A percentile compares a stretch with the other conserved stretches of the same genome.
These are phyloP conservation scores for Florisuga fusca DNA, from an alignment of 2,797 vertebrate species.

Conservation along the genomic window DNA sequence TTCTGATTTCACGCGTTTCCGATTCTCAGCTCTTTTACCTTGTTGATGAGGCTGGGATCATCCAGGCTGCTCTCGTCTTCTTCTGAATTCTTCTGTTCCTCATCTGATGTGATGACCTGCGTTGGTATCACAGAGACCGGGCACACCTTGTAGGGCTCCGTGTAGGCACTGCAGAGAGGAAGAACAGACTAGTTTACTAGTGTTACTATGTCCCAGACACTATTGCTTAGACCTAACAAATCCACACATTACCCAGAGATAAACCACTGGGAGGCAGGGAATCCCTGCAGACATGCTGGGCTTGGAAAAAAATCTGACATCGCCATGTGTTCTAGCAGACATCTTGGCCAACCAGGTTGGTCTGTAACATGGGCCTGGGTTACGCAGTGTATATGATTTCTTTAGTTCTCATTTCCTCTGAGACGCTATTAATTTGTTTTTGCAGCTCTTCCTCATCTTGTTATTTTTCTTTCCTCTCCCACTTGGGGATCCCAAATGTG, in stretches of 20 bases:
- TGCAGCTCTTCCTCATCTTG: background rate
- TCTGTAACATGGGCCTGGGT: background rate
- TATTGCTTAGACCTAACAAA: background rate
- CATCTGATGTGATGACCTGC: constrained; percentile 82
- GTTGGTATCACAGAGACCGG: constrained; percentile 75
- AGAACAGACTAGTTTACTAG: background rate
- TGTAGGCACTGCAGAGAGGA: constrained; percentile 87
- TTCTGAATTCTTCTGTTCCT: constrained; percentile 93
- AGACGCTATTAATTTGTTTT: background rate
- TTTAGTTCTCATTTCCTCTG: background rate
- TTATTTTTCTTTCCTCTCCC: background rate
- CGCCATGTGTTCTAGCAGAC: background rate
- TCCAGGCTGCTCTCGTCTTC: constrained; percentile 84
- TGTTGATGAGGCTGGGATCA: constrained; percentile 83
- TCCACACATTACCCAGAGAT: background rate
- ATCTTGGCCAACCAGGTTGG: background rate
- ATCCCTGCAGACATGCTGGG: background rate
- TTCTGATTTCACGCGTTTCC: background rate
- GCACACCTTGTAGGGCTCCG: constrained; percentile 92
- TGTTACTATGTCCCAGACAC: background rate
- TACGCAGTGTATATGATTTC: background rate
- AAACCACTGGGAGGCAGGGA: background rate
- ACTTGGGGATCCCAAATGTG: background rate
- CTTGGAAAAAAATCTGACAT: background rate
- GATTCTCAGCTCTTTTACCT: constrained; percentile 80